phyloP scores from a whole-genome alignment of 1,140 invertebrate species.

The Heliothis virescens region DNA sequence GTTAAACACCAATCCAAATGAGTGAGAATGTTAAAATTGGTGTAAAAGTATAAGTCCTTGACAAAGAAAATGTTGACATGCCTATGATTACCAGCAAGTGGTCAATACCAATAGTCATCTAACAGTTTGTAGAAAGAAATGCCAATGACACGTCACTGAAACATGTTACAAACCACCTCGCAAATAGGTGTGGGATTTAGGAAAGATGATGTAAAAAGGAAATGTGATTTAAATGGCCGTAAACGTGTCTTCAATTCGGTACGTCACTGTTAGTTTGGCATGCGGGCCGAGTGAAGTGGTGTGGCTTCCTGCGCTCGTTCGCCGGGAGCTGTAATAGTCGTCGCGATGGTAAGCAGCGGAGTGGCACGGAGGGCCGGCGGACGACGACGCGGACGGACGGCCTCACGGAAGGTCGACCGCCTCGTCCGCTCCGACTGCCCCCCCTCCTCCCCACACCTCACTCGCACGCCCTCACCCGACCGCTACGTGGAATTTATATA shows the following conservation, averaged over 20 bases:
- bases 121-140: too few species aligned
- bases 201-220: constrained; percentile 30
- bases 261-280: constrained; percentile 42
- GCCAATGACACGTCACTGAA: too few species aligned
- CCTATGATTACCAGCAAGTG: too few species aligned
- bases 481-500: constrained; percentile 84
- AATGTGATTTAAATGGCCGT: constrained; percentile 24
- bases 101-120: too few species aligned
- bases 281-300: constrained; percentile 45
- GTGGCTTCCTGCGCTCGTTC: constrained; percentile 45
- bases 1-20: too few species aligned
- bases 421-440: constrained; percentile 63
- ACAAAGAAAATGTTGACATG: too few species aligned
- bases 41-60: too few species aligned
- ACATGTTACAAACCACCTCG: not conserved
- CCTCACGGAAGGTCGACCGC: constrained; percentile 83
- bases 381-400: constrained; percentile 65
- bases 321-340: constrained; percentile 48
- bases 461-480: constrained; percentile 63
- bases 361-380: constrained; percentile 53
- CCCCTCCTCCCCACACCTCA: constrained; percentile 56
- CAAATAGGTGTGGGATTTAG: not conserved
- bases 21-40: too few species aligned
- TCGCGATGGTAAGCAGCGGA: constrained; percentile 54
- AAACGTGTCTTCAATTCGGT: constrained; percentile 42